These are phyloP conservation scores for Acanthis flammea DNA, from an alignment of 2,797 vertebrate genomes.

Conservation along the genomic window DNA sequence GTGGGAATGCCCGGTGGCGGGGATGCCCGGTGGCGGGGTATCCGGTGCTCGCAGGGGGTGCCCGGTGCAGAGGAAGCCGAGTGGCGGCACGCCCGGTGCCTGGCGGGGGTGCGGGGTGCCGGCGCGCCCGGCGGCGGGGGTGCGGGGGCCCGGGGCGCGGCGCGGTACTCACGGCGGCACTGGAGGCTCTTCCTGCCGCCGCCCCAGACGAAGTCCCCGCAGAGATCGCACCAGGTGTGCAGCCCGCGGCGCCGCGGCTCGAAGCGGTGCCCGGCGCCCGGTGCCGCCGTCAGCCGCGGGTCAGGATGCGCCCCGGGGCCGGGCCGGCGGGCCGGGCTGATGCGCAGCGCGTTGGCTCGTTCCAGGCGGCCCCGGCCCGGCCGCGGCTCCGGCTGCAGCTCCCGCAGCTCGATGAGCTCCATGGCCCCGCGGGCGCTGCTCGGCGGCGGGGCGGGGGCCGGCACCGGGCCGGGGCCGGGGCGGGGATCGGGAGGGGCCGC, in stretches of 20 bases:
- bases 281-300: constrained; percentile 52
- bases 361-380: constrained; percentile 79
- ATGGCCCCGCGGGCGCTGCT: constrained; percentile 47
- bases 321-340: constrained; percentile 77
- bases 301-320: constrained; percentile 43
- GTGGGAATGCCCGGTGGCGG: background rate
- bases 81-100: background rate
- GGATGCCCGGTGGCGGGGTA: background rate
- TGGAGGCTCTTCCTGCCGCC: constrained; percentile 89
- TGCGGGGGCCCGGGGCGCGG: background rate
- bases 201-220: constrained; percentile 97
- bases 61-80: background rate
- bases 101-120: background rate
- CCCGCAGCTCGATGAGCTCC: constrained; percentile 89
- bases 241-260: constrained; percentile 84
- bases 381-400: constrained; percentile 79
- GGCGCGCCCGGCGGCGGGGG: background rate
- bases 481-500: constrained; percentile 1
- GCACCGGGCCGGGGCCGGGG: background rate
- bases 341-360: constrained; percentile 78
- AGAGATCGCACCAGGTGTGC: constrained; percentile 95
- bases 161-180: constrained; percentile 87
- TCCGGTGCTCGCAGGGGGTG: background rate
- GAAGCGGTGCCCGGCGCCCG: constrained; percentile 86
- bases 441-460: background rate